A percentile compares a stretch with the other conserved stretches of the same genome.
Evolutionary conservation across 2,888 invertebrate genomes (phyloP).

Genomic region (Pristionchus exspectatus): DNA sequence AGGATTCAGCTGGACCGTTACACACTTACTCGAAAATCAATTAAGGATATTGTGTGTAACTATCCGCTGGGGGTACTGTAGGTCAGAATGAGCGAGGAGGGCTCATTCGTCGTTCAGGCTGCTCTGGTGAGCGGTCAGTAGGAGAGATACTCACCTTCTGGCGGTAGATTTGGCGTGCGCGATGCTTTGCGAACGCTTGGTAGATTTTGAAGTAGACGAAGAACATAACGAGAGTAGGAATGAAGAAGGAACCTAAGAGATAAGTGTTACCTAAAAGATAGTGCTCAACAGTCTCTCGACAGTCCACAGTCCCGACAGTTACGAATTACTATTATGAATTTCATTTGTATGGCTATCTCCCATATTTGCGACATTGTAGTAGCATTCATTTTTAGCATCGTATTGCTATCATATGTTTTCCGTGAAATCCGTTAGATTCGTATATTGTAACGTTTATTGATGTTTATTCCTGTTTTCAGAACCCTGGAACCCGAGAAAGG

Average conservation of each 20-base stretch:
- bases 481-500: no score
- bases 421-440: no score
- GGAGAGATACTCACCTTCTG: constrained; percentile 73
- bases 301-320: neutral
- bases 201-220: constrained; percentile 99
- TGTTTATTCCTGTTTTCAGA: no score
- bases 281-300: no score
- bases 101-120: neutral
- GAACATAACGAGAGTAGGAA: constrained; percentile 99
- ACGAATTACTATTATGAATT: neutral
- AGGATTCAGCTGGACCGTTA: neutral
- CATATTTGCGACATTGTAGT: neutral
- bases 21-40: neutral
- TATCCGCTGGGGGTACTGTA: neutral
- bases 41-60: neutral
- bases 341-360: neutral
- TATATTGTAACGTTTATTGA: no score
- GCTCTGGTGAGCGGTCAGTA: neutral
- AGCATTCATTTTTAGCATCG: neutral
- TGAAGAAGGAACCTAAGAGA: constrained; percentile 91
- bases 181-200: constrained; percentile 79
- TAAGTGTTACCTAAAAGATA: neutral
- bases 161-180: constrained; percentile 79
- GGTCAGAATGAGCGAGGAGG: neutral
- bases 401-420: neutral